Percentiles rank a stretch among this genome's conserved stretches.
Conservation (phyloP, 2,113 vertebrate genomes). For the Orycteropus afer region DNA sequence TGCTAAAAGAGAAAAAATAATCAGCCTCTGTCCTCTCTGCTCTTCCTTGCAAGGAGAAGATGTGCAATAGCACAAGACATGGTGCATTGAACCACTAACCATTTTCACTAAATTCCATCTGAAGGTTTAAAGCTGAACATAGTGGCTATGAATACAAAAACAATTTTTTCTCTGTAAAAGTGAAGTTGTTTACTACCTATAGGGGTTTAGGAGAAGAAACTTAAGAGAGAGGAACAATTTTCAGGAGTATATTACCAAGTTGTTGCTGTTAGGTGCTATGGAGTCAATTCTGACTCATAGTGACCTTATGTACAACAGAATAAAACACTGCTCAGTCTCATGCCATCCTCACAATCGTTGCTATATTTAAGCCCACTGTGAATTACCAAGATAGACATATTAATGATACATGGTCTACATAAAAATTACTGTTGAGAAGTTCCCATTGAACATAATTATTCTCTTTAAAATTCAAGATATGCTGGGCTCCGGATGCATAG, state of each 20-base stretch:
- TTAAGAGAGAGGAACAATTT: background rate
- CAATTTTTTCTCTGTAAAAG: background rate
- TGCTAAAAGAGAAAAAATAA: background rate
- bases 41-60: background rate
- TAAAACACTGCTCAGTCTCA: no score
- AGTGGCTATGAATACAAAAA: background rate
- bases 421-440: no score
- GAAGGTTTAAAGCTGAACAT: background rate
- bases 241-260: background rate
- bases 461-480: background rate
- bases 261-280: no score
- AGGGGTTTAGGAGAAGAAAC: background rate
- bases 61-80: rapidly evolving
- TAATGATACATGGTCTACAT: background rate
- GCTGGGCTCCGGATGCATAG: background rate
- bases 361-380: no score
- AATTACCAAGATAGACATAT: background rate
- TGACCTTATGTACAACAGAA: no score
- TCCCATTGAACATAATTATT: background rate
- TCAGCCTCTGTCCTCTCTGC: background rate
- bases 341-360: no score
- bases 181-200: background rate
- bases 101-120: background rate
- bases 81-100: rapidly evolving
- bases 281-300: no score